Base-by-base conservation (phyloP, 2,113 vertebrate species). In the Microcebus murinus region DNA sequence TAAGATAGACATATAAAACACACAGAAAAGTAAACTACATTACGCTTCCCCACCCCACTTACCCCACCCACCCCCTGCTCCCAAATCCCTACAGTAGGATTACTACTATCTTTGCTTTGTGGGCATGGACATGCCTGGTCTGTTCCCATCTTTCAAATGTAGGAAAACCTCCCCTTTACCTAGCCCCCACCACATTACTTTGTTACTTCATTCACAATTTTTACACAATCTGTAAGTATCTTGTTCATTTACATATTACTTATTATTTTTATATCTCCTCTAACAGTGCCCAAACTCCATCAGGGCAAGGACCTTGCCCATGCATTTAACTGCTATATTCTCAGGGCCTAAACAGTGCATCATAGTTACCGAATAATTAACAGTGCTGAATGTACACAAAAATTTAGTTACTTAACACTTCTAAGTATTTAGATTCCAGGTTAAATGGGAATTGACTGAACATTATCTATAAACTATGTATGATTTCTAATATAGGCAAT, bases 401-500 rank as follows among this genome's bases (percentile, higher is more conserved):
- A 90, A 81, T 77, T 52, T 59, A 79, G 34, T 79, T 77, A 68
- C 5, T 74, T 87, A 76, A 82, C 42, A 87, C n/a, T 90, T 90
- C 29, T 61, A 55, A 42, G 42, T 76, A n/a, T 90, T 90, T 77
- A 20, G 42, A 81, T 87, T 82, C 42, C 25, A 70, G 45, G 31
- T 90, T 74, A 93, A 86, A 90, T 90, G 36, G 29, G 8, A 95
- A 87, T 39, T 55, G 77, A 81, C 0, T 86, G 52, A 93, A 90
- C 42, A 76, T 55, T 48, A 93, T 73, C 73, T 90, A 80, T 90
- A 95, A 87, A 48, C 50, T 76, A 73, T 25, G 59, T 8, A 18
- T 93, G n/a, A 81, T 70, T 90, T 87, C 23, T 36, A 63, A 45
- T 8, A 48, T 31, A 91, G 93, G 55, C 12, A 79, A 73, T 76